phyloP scores from a whole-genome alignment of 2,888 invertebrate species.

The Troides helena region DNA sequence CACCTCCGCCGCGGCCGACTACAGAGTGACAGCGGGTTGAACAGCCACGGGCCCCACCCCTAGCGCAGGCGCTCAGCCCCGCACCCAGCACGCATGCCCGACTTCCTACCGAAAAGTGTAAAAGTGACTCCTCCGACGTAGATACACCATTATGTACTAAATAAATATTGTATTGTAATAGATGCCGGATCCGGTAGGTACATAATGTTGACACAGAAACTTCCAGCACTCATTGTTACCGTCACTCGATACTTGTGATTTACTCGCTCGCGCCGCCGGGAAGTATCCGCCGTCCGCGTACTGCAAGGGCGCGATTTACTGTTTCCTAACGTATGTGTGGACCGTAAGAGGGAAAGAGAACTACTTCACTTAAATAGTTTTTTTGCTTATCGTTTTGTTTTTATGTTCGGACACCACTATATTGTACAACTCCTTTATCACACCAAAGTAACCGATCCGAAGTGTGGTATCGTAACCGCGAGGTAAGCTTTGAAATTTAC shows the following conservation, averaged over 20 bases:
- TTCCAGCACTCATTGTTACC: slow-evolving; percentile 46
- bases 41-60: slow-evolving; percentile 72
- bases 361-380: slow-evolving; percentile 29
- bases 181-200: slow-evolving; percentile 57
- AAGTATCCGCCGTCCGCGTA: slow-evolving; percentile 1
- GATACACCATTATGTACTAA: slow-evolving; percentile 77
- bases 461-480: slow-evolving; percentile 54
- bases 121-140: slow-evolving; percentile 79
- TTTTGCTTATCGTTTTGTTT: slow-evolving; percentile 38
- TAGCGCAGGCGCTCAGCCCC: slow-evolving; percentile 64
- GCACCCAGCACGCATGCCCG: slow-evolving; percentile 69
- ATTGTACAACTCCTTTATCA: slow-evolving; percentile 60
- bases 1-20: slow-evolving; percentile 72
- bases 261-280: background rate
- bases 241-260: background rate
- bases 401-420: slow-evolving; percentile 48
- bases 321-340: slow-evolving; percentile 2
- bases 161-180: slow-evolving; percentile 75
- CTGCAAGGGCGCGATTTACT: slow-evolving; percentile 12
- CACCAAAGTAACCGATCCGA: slow-evolving; percentile 59
- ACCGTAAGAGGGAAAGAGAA: slow-evolving; percentile 20
- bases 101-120: slow-evolving; percentile 77
- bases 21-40: slow-evolving; percentile 73
- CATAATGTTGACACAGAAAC: slow-evolving; percentile 63
- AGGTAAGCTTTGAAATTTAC: slow-evolving; percentile 60